These are phyloP conservation scores for Microcebus murinus DNA, from an alignment of 2,113 vertebrate species.

Conservation along the genomic window DNA sequence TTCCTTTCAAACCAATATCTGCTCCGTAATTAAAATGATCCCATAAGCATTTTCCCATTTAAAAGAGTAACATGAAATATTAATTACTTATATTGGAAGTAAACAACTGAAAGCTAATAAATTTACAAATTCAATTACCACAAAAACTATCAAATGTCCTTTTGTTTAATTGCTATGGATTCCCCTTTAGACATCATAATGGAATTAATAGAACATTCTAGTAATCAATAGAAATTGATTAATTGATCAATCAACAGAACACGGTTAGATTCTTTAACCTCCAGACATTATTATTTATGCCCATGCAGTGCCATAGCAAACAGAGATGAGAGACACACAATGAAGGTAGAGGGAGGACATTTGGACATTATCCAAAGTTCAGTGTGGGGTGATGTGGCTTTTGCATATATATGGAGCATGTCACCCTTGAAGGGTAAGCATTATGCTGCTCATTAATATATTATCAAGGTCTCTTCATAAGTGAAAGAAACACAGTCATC, in stretches of 20 bases:
- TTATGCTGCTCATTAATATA: constrained; percentile 76
- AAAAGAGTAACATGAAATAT: constrained; percentile 78
- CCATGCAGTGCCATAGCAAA: background rate
- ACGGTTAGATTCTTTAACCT: constrained; percentile 71
- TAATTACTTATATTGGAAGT: constrained; percentile 74
- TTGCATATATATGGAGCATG: constrained; percentile 71
- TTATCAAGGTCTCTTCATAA: constrained; percentile 75
- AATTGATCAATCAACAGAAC: constrained; percentile 77
- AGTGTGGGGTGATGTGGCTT: constrained; percentile 66
- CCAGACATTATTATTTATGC: constrained; percentile 72
- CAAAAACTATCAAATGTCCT: constrained; percentile 78
- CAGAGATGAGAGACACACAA: background rate
- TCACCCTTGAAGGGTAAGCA: constrained; percentile 80
- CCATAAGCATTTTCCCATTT: constrained; percentile 73
- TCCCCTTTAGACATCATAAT: constrained; percentile 78
- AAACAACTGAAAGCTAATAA: constrained; percentile 80
- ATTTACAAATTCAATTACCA: constrained; percentile 82
- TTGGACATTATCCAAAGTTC: constrained; percentile 71
- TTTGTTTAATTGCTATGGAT: constrained; percentile 82
- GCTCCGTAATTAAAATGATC: constrained; percentile 73
- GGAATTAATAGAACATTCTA: constrained; percentile 79
- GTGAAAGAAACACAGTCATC: constrained; percentile 66
- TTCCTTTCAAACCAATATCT: constrained; percentile 57
- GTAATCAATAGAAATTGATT: constrained; percentile 81
- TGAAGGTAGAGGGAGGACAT: constrained; percentile 35